Evolutionary conservation across 64 coral and sea anemone species (phyloP).

Genomic region (Pocillopora verrucosa): DNA sequence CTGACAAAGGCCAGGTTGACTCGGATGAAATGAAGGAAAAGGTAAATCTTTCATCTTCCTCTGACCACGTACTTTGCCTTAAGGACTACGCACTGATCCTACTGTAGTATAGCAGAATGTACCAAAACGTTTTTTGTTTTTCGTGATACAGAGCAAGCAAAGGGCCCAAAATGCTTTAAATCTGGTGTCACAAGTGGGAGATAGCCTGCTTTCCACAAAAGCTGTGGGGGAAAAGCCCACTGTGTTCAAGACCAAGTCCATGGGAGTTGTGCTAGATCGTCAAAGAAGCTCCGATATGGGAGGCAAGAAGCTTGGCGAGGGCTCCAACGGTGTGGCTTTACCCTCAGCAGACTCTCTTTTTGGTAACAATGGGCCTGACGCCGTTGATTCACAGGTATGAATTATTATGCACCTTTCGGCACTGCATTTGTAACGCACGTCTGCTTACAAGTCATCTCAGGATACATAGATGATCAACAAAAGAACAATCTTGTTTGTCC

Average conservation of each 20-base stretch:
- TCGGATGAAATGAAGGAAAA: conserved; percentile 10
- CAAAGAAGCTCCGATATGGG: conserved; percentile 31
- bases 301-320: conserved; percentile 46
- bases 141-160: conserved; percentile 51
- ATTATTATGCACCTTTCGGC: no score
- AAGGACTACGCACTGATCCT: background rate
- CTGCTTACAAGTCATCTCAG: no score
- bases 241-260: conserved; percentile 49
- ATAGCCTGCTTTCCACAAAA: conserved; percentile 40
- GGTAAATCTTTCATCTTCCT: background rate
- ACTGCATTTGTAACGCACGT: no score
- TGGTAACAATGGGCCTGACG: conserved; percentile 20
- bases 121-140: background rate
- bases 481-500: no score
- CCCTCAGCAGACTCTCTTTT: conserved; percentile 42
- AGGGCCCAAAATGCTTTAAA: conserved; percentile 53
- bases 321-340: conserved; percentile 41
- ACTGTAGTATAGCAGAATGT: background rate
- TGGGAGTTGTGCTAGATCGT: conserved; percentile 59
- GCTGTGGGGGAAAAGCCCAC: conserved; percentile 32
- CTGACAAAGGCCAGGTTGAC: background rate
- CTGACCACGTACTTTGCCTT: background rate
- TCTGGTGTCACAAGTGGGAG: conserved; percentile 46
- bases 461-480: background rate
- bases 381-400: conserved; percentile 61